Base-by-base conservation (phyloP, 2,888 invertebrate species). In the Ethmia dodecea region DNA sequence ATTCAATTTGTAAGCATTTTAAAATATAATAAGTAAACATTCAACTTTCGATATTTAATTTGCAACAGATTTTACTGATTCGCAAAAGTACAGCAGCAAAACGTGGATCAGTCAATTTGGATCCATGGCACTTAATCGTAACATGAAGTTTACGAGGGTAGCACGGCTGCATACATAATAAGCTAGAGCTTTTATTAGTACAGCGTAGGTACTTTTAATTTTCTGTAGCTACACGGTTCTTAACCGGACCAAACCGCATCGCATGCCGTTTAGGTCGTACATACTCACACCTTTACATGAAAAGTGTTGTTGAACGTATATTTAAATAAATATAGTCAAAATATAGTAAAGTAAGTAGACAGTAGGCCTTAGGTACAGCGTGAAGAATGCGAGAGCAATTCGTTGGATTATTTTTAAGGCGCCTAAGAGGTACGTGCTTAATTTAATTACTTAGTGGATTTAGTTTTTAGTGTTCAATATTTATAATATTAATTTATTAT, bases 271-370 rank as follows among this genome's bases (percentile, higher is more conserved):
- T 52, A 52, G 45, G 26, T 41, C 31, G 38, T 49, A 41, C 22
- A 28, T 20, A 36, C 20, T 32, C 31, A 27, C 28, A 46, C 41
- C 40, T 20, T 25, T 11, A 35, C 13, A 28, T 38, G 28, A 34
- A 42, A 47, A 45, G 42, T 53, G 49, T 58, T 58, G 57, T 61
- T 60, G 49, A 55, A 22, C 22, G 22, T 22, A 22, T n/a, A n/a
- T n/a, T n/a, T 22, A 22, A n/a, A n/a, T 22, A 40, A 51, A 45
- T 47, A 50, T 47, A 52, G 52, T 52, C 38, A 45, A 49, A 49
- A 45, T 42, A 43, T 56, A 49, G 52, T 35, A 45, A 55, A 55
- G 49, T 45, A 47, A 37, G 47, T 57, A 60, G 52, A 20, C 22
- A 54, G 58, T 43, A 38, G 32, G 38, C 53, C 57, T 50, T 37